Base-by-base conservation (phyloP, 2,888 invertebrate species). In the Lycophotia porphyrea region DNA sequence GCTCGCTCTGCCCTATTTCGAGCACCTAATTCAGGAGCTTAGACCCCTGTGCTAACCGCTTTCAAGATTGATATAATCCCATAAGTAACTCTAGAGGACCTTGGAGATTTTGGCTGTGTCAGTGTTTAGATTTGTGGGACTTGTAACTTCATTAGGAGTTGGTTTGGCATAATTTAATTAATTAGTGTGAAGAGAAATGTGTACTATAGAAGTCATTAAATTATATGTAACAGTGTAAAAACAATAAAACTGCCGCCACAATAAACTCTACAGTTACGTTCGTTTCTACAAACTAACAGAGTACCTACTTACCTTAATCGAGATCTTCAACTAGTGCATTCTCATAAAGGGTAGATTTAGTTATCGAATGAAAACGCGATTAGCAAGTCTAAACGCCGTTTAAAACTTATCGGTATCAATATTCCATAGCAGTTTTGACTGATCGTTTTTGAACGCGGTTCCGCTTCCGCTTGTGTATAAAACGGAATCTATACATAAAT, bases 1-100 rank as follows among this genome's bases (percentile, higher is more conserved):
- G 71, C 71, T 79, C 68, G 60, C n/a, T 55, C 81, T 90, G 86
- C 42, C 84, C 87, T 64, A 86, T 55, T 88, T 89, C 42, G 11
- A 77, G 75, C 79, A 84, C 77, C 73, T 64, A 70, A 58, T 74
- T 74, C 49, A 69, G 61, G 71, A 55, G 52, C 68, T 79, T 71
- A 71, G 68, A 47, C 24, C 21, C 36, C 36, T 13, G 36, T 36
- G 36, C 64, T 58, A 61, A 55, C 63, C 55, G 52, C 71, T 80
- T 71, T 39, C 52, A 31, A 44, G 66, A 80, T 64, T 85, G 77
- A 80, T 78, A 63, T 74, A 74, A 63, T 74, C 47, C 72, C 65
- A n/a, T 65, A 52, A 72, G 84, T 69, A 74, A 39, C 64, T 67
- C 11, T 42, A 15, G 7, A 55, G 52, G 36, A 74, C 18, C 47